phyloP scores from a whole-genome alignment of 2,113 vertebrate genomes.

The Rallus limicola region DNA sequence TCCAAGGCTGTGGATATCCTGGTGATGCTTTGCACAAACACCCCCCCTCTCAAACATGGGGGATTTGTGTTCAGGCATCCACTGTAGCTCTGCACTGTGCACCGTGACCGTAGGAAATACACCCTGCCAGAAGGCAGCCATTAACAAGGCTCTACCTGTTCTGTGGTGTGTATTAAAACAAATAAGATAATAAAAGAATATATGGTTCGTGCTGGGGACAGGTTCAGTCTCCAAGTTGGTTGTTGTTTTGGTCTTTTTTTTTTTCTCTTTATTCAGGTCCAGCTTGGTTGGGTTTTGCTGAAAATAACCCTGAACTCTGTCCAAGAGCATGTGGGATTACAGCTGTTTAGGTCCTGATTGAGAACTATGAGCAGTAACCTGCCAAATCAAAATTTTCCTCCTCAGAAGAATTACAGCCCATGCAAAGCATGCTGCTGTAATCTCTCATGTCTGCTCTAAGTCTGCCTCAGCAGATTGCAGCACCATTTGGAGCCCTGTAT shows the following conservation, averaged over 20 bases:
- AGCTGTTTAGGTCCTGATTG: background rate
- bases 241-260: no score
- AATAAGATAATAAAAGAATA: background rate
- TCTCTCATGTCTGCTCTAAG: background rate
- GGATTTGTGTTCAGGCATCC: background rate
- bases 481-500: background rate
- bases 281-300: background rate
- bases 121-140: background rate
- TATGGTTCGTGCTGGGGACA: background rate
- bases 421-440: background rate
- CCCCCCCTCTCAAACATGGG: fast-evolving
- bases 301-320: background rate
- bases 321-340: background rate
- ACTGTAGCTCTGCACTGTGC: background rate
- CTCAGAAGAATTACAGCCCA: background rate
- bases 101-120: fast-evolving
- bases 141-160: background rate
- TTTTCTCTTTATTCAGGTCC: background rate
- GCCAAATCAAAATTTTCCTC: background rate
- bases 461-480: background rate
- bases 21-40: background rate
- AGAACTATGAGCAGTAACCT: background rate
- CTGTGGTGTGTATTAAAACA: background rate
- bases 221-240: background rate
- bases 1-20: background rate